Evolutionary conservation across 2,797 vertebrate species (phyloP).

Genomic region (Eupleurogrammus muticus): DNA sequence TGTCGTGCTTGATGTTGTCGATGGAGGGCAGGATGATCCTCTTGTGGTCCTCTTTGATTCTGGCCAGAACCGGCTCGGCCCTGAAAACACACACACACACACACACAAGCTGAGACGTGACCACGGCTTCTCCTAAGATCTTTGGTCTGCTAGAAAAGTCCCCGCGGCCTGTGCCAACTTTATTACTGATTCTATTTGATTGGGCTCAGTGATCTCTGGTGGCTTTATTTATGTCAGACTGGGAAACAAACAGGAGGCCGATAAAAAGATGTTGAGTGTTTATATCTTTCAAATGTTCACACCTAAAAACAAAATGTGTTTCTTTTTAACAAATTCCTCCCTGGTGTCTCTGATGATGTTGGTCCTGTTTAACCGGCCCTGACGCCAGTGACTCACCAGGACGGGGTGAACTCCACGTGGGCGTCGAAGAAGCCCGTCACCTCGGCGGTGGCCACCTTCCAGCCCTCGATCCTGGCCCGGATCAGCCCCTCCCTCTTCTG

Average conservation of each 20-base stretch:
- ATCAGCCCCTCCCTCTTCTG: conserved; percentile 95
- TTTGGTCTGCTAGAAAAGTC: conserved; percentile 35
- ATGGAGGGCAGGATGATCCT: conserved; percentile 96
- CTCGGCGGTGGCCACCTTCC: conserved; percentile 94
- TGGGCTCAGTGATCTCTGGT: conserved; percentile 38
- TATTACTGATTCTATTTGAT: conserved; percentile 66
- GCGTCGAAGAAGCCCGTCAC: conserved; percentile 97
- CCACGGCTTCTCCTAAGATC: conserved; percentile 30
- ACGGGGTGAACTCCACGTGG: conserved; percentile 96
- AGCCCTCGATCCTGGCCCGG: conserved; percentile 95
- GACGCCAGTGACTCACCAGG: conserved; percentile 86
- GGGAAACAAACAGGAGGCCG: conserved; percentile 21
- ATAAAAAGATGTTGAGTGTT: conserved; percentile 26
- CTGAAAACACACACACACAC: conserved; percentile 72
- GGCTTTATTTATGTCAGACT: conserved; percentile 48
- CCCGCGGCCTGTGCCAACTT: conserved; percentile 38
- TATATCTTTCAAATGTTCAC: neutral
- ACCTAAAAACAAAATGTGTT: too few species aligned
- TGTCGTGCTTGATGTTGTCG: conserved; percentile 98
- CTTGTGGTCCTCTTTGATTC: conserved; percentile 93
- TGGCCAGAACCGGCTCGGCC: conserved; percentile 94
- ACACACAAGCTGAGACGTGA: conserved; percentile 7
- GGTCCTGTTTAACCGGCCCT: too few species aligned
- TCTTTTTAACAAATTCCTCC: too few species aligned
- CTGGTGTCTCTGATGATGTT: neutral